Conservation (phyloP, 1,140 invertebrate genomes). For the Drosophila parabipectinata region DNA sequence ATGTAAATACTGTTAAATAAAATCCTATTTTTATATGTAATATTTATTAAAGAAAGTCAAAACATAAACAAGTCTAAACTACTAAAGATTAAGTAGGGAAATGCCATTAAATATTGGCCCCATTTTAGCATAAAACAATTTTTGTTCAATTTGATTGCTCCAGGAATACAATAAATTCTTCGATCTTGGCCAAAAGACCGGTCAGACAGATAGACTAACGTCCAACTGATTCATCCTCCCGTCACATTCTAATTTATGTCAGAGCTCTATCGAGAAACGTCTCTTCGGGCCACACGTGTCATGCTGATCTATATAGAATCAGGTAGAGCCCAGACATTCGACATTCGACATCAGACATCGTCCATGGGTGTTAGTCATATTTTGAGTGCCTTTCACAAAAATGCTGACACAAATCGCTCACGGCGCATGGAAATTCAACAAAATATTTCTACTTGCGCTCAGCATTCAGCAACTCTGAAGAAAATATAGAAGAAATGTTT, state of each 20-base stretch:
- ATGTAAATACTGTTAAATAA: not conserved
- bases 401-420: conserved; percentile 57
- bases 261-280: conserved; percentile 18
- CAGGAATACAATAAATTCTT: conserved; percentile 15
- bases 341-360: conserved; percentile 37
- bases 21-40: not conserved
- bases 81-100: no score
- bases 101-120: not conserved
- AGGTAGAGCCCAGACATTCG: conserved; percentile 41
- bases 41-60: no score
- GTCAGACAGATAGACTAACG: not conserved
- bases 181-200: conserved; percentile 8
- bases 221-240: conserved; percentile 31
- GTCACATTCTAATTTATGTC: conserved; percentile 52
- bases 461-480: conserved; percentile 46
- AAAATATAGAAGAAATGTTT: not conserved
- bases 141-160: not conserved
- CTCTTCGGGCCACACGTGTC: conserved; percentile 58
- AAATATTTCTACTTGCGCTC: conserved; percentile 55
- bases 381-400: conserved; percentile 38
- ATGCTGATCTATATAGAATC: conserved; percentile 54
- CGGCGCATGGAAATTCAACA: conserved; percentile 69
- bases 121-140: not conserved
- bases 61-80: no score
- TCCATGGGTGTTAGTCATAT: conserved; percentile 50